A percentile compares a stretch with the other conserved stretches of the same genome.
These are phyloP conservation scores for Mormyrus lacerda DNA, from an alignment of 2,113 vertebrate species.

Conservation along the genomic window DNA sequence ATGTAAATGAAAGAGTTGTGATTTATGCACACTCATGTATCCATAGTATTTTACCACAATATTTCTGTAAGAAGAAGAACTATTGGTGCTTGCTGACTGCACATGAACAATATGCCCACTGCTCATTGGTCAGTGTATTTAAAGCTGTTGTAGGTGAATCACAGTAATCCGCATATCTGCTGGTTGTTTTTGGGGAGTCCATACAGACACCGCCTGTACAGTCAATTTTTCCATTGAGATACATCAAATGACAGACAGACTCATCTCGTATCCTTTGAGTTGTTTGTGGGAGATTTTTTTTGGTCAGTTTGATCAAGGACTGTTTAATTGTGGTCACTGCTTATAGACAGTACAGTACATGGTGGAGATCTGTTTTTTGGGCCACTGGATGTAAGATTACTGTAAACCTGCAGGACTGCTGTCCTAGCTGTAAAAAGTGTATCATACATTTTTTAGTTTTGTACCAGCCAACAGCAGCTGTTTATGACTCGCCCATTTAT, in stretches of 20 bases:
- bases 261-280: not conserved
- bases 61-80: not conserved
- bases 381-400: not conserved
- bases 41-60: not conserved
- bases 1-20: not conserved
- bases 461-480: conserved; percentile 55
- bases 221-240: not conserved
- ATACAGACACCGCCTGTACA: not conserved
- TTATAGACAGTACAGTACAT: not conserved
- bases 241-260: not conserved
- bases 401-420: conserved; percentile 15
- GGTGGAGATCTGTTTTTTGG: not conserved
- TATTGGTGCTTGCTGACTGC: not conserved
- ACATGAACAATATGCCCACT: not conserved
- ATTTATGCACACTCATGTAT: not conserved
- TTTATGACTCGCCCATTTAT: conserved; percentile 61
- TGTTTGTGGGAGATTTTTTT: not conserved
- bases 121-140: not conserved
- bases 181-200: not conserved
- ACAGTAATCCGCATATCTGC: not conserved
- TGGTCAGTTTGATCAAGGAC: not conserved
- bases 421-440: conserved; percentile 57
- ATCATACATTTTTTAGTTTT: conserved; percentile 57
- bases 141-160: not conserved
- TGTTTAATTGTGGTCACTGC: not conserved